Base-by-base conservation (phyloP, 2,113 vertebrate species). In the Azemiops feae region DNA sequence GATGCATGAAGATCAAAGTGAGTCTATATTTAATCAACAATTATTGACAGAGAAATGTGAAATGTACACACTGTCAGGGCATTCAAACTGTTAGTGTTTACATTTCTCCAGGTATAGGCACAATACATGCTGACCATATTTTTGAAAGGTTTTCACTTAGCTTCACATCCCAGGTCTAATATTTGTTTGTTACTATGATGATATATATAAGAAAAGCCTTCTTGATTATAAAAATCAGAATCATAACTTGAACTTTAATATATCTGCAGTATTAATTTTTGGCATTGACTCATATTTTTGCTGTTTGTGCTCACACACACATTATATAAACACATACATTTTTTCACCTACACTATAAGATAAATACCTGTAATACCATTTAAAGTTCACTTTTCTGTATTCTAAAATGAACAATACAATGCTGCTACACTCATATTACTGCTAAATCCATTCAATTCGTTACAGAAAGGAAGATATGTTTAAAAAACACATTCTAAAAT, bases 401-500 rank as follows among this genome's bases (percentile, higher is more conserved):
- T 93, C 30, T 89, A 60, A 86, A 85, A 34, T 34, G 39, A 4
- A 22, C 27, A 91, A 47, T 54, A 20, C 92, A 58, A 89, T 16
- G 12, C 14, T 58, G 16, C 93, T 16, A 11, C 3, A 93, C 12
- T 23, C 90, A 91, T 23, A 93, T 30, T 3, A 53, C 14, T 89
- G 11, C 27, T 92, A 92, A 94, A 39, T 30, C 58, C 12, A 34
- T 91, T 64, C 87, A 53, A 91, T 90, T 94, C 39, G 25, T 92
- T 55, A 85, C 58, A 87, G 5, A 22, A 3, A 85, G 0, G 30
- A 6, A 0, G 0, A 90, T 88, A 93, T 2, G 3, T 86, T 94
- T 69, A 16, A 57, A 96, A 97, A 96, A 92, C 96, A 93, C 2
- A 3, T 85, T 95, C 57, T 95, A 97, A 96, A 92, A 96, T 81